Base-by-base conservation (phyloP, 2,888 invertebrate genomes). In the Drosophila tanythrix region DNA sequence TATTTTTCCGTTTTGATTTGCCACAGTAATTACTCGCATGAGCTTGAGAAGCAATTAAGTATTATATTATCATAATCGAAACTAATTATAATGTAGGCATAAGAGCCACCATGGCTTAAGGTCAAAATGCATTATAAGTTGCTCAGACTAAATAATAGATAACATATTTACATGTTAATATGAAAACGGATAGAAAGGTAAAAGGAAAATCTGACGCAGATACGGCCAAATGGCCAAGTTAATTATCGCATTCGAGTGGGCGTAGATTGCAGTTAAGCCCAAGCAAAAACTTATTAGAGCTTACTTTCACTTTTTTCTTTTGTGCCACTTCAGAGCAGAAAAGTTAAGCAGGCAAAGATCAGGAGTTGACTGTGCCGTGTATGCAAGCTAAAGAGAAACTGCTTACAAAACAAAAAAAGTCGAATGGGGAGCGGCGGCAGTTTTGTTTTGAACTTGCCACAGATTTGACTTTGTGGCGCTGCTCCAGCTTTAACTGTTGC, bases 361-460 rank as follows among this genome's bases (percentile, higher is more conserved):
- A 70, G 46, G 62, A 72, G 67, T 63, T 50, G 64, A 62, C 69
- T 63, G 57, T 33, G 61, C 38, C 70, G 62, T 66, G 80, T 76
- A 78, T 81, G 72, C 63, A 52, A 70, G 74, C 74, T 69, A 79
- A 79, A 88, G 70, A 83, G 74, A 89, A 85, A 85, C 75, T 85
- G 89, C 85, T 85, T 89, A 89, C 89, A 64, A 82, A 85, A 89
- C 85, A 83, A 57, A 57, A 85, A 83, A 85, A 89, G 77, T 89
- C 85, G 81, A 84, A 81, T 79, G 78, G 71, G 52, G 60, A 73
- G 38, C 65, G 43, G 61, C 57, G 77, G 74, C 81, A 72, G 79
- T 70, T 72, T 80, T 75, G 59, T 73, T 78, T 80, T 71, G 79
- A 80, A 81, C 82, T 88, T 89, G 88, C 82, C 80, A 73, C 88